These are phyloP conservation scores for Bombylius discolor DNA, from an alignment of 2,888 invertebrate species.

Conservation along the genomic window DNA sequence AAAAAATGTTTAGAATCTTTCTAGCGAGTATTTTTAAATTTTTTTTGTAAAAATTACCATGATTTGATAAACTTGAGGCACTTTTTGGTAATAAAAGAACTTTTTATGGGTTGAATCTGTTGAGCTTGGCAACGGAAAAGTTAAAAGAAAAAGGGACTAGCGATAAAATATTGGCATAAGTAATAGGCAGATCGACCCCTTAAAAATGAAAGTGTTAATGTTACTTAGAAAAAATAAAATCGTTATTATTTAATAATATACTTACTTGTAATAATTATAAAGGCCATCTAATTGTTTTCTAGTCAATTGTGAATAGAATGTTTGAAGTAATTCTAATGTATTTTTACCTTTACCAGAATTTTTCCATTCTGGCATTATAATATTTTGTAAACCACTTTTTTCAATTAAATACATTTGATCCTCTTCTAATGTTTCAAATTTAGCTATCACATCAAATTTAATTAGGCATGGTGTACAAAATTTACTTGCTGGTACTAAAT, in stretches of 20 bases:
- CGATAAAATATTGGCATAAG: no score
- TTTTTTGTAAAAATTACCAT: no score
- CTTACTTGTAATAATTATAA: constrained; percentile 64
- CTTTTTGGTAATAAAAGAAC: no score
- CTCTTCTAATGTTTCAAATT: constrained; percentile 70
- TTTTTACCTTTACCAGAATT: constrained; percentile 66
- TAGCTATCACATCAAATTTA: constrained; percentile 65
- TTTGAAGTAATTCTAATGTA: constrained; percentile 56
- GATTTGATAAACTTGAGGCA: no score
- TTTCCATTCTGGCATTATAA: constrained; percentile 71
- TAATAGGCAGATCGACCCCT: no score
- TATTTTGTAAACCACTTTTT: constrained; percentile 56
- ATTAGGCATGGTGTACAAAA: constrained; percentile 81
- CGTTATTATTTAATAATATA: not conserved
- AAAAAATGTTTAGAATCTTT: no score
- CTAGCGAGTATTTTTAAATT: no score
- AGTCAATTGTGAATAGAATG: constrained; percentile 63
- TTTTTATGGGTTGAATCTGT: no score
- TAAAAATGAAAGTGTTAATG: not conserved
- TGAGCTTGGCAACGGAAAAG: no score
- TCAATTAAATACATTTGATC: constrained; percentile 73
- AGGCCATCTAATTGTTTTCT: constrained; percentile 61
- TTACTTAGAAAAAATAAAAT: not conserved
- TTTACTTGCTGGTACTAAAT: constrained; percentile 71
- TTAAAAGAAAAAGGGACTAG: no score